Evolutionary conservation across 2,888 invertebrate genomes (phyloP).

Genomic region (Calliopum simillimum): DNA sequence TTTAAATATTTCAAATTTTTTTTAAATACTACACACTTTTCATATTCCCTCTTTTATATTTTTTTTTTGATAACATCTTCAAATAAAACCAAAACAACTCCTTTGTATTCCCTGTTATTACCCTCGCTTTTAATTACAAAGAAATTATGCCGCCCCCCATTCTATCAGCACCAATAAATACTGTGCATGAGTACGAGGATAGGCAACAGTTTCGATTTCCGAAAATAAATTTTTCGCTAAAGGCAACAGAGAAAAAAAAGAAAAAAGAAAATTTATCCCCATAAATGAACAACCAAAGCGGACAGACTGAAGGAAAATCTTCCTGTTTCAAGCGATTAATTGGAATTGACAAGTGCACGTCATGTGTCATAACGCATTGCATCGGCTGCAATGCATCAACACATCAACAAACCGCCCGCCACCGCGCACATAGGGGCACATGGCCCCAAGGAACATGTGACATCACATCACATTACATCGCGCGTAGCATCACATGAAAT

Average conservation of each 20-base stretch:
- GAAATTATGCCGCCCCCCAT: too few relatives aligned
- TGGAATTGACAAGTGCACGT: slow-evolving; percentile 51
- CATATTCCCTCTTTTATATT: too few relatives aligned
- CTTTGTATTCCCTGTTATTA: too few relatives aligned
- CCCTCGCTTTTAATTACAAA: too few relatives aligned
- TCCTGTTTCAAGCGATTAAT: slow-evolving; percentile 54
- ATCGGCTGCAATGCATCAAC: neutral
- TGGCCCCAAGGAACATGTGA: slow-evolving; percentile 9
- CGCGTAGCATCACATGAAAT: slow-evolving; percentile 20
- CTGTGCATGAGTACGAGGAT: slow-evolving; percentile 8
- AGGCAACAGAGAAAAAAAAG: slow-evolving; percentile 10
- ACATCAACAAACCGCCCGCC: neutral
- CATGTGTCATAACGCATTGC: neutral
- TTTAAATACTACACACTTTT: too few relatives aligned
- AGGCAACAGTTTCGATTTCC: slow-evolving; percentile 54
- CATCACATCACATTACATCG: slow-evolving; percentile 16
- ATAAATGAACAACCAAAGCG: neutral
- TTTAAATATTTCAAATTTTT: too few relatives aligned
- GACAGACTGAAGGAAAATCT: slow-evolving; percentile 25
- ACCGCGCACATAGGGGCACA: neutral
- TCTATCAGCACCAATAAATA: too few relatives aligned
- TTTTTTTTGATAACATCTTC: too few relatives aligned
- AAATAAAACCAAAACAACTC: too few relatives aligned
- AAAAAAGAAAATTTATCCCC: too few relatives aligned
- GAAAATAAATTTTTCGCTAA: slow-evolving; percentile 52